A percentile compares a stretch with the other conserved stretches of the same genome.
These are phyloP conservation scores for Palloptera scutellata DNA, from an alignment of 2,888 invertebrate species.

Conservation along the genomic window DNA sequence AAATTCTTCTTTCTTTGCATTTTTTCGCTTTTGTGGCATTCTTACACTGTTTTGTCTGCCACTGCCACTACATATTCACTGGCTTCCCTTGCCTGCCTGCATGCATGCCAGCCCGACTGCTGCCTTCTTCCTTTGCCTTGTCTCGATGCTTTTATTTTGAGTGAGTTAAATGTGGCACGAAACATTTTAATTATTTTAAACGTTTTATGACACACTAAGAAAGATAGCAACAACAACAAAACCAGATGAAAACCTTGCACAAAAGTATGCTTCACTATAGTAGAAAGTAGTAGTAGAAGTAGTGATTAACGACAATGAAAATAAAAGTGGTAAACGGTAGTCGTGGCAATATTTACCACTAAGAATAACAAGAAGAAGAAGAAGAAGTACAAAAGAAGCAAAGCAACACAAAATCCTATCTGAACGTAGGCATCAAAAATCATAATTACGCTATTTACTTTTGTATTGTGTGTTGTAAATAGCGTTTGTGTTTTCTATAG, in stretches of 20 bases:
- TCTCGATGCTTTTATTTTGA: slow-evolving; percentile 25
- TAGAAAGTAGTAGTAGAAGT: too few species aligned
- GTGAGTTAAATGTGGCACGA: slow-evolving; percentile 58
- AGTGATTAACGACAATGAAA: slow-evolving; percentile 1
- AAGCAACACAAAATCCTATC: slow-evolving; percentile 21
- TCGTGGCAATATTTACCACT: not conserved
- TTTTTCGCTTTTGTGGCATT: slow-evolving; percentile 21
- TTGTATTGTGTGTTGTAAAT: not conserved
- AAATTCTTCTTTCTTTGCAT: too few species aligned
- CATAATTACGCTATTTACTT: slow-evolving; percentile 30
- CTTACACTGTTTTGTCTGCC: slow-evolving; percentile 9
- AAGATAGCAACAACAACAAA: not conserved
- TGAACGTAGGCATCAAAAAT: slow-evolving; percentile 26
- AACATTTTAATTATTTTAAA: slow-evolving; percentile 61
- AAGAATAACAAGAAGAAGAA: too few species aligned
- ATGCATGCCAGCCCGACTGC: not conserved
- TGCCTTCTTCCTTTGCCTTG: slow-evolving; percentile 13
- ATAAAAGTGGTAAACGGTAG: not conserved
- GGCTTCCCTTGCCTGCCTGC: not conserved
- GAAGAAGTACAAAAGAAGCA: too few species aligned
- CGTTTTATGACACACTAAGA: slow-evolving; percentile 53
- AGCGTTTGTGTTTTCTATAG: too few species aligned
- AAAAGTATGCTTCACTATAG: not conserved
- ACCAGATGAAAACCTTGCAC: not conserved
- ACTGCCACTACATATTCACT: not conserved